Evolutionary conservation across 2,113 vertebrate species (phyloP), one percentile per base, ranked within the genome.

Genomic region (Callaeas wilsoni): DNA sequence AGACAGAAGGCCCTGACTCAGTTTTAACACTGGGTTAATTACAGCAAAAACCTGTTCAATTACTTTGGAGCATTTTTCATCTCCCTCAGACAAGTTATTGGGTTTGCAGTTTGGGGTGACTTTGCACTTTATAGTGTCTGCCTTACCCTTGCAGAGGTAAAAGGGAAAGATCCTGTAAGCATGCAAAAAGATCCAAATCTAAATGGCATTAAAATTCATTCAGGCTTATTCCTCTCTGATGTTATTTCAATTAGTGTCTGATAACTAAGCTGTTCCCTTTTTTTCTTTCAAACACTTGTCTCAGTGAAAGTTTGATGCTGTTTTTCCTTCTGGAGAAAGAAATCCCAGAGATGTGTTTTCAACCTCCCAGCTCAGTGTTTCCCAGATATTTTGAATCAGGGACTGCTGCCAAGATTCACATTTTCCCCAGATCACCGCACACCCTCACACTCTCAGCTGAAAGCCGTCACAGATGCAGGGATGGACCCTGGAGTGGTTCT

Each of bases 321-420:
- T 59, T 94, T 95, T 84, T 79, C 57, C 81, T 92, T 79, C 56
- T 68, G 78, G n/a, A 91, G 65, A 76, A 91, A 14, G 44, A 91
- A 94, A 65, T 20, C n/a, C 81, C 63, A 67, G 76, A 89, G 91
- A 87, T 35, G 25, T 79, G 75, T 94, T 94, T 94, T 82, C 62
- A 89, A 68, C 57, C 73, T 91, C 80, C 67, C 0, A 0, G 71
- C 53, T 83, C 59, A 64, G 74, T 37, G 35, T 96, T 95, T 94
- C 93, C 59, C 89, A 93, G 68, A 76, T 79, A 91, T 57, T 87
- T 73, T 87, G 62, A 68, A 69, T n/a, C 13, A 49, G 87, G 37
- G 65, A 93, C 41, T n/a, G 62, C 62, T 87, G 93, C 95, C 87
- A 97, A 94, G 75, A 69, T 90, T 85, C 53, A 53, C 53, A 76